A percentile compares a stretch with the other conserved stretches of the same genome.
Evolutionary conservation across 2,113 vertebrate genomes (phyloP).

Genomic region (Equus quagga): DNA sequence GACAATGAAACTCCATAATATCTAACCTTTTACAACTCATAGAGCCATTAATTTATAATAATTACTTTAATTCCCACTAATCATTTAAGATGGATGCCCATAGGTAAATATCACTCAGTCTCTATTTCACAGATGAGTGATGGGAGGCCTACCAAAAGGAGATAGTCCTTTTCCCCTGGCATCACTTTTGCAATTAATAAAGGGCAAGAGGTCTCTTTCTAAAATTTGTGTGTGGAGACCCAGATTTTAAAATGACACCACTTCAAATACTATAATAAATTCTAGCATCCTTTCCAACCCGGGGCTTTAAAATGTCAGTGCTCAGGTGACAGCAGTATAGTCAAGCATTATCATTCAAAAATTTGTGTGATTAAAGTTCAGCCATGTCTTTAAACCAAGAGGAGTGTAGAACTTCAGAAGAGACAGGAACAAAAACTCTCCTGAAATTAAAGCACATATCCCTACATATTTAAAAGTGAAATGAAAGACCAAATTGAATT

Average conservation of each 20-base stretch:
- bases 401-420: neutral
- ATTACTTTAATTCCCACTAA: constrained; percentile 77
- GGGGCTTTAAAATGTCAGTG: constrained; percentile 48
- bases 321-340: neutral
- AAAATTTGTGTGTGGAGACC: constrained; percentile 44
- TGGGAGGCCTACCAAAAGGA: neutral
- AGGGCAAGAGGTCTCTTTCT: constrained; percentile 63
- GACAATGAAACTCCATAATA: constrained; percentile 69
- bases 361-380: constrained; percentile 46
- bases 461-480: neutral
- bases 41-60: constrained; percentile 76
- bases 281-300: neutral
- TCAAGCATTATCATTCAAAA: neutral
- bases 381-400: neutral
- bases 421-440: neutral
- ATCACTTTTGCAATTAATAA: constrained; percentile 68
- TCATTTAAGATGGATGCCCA: constrained; percentile 74
- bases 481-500: neutral
- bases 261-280: constrained; percentile 57
- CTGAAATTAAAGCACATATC: neutral
- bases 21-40: constrained; percentile 65
- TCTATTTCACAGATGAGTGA: constrained; percentile 50
- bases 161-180: neutral
- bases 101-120: constrained; percentile 71
- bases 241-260: constrained; percentile 48